Evolutionary conservation across 2,797 vertebrate species (phyloP), one percentile per base, ranked within the genome.

Genomic region (Micromesistius poutassou): DNA sequence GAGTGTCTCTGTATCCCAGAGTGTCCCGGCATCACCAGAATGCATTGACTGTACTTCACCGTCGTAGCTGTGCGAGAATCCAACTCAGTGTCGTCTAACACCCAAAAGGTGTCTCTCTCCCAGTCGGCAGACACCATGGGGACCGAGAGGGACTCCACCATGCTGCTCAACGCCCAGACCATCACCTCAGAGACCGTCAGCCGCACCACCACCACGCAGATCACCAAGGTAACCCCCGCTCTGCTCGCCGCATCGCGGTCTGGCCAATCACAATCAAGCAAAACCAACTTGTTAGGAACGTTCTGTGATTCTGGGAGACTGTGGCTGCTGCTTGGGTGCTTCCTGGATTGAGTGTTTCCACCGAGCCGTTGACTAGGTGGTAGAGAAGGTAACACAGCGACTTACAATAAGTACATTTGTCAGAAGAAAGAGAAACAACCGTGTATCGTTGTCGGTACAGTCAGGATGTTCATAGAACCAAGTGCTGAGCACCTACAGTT

Each of bases 181-280:
- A 98, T 99, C 92, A 99, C 97, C 50, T 98, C 98, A 0, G 98
- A 99, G 93, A 98, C 97, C 77, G 94, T 96, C 87, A 97, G 97
- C 93, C 97, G 96, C 89, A 99, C 98, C 79, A 99, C 97, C 87
- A 99, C 98, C 75, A 99, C 98, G 68, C 98, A 99, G 92, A 99
- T 99, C 86, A 99, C 98, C 40, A 99, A 99, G 97, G 98, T 99
- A 87, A 28, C 70, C 5, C 46, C 28, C 55, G 22, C 19, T 7
- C 3, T 16, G 4, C 30, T 78, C 36, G 6, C n/a, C 5, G 25
- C 40, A 28, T 16, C 5, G 28, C 70, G 1, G 70, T 28, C 71
- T 25, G 72, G 50, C 42, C 42, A 46, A 46, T 19, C 42, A n/a
- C 19, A 55, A 55, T 55, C 50, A 1, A n/a, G 50, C 33, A 35